These are phyloP conservation scores for Oncorhynchus kisutch DNA, from an alignment of 2,113 vertebrate genomes.

Conservation along the genomic window DNA sequence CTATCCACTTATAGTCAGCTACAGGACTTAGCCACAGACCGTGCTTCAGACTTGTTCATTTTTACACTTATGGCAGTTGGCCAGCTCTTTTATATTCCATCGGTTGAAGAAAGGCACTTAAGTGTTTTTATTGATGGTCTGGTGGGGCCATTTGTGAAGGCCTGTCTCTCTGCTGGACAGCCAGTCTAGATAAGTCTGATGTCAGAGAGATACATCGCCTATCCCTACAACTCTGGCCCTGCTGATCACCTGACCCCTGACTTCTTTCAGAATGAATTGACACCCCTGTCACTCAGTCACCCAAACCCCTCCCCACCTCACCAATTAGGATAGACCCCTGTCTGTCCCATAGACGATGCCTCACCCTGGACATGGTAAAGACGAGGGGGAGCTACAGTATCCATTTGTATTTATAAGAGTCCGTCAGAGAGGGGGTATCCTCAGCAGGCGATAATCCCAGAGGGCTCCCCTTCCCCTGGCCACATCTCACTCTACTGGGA, in stretches of 20 bases:
- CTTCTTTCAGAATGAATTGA: conserved; percentile 62
- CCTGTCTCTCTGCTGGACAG: conserved; percentile 30
- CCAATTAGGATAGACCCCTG: conserved; percentile 68
- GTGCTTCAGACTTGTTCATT: too few relatives aligned
- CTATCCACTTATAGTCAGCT: too few relatives aligned
- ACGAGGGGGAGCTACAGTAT: conserved; percentile 43
- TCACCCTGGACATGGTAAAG: conserved; percentile 50
- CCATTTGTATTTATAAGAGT: conserved; percentile 81
- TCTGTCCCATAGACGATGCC: conserved; percentile 56
- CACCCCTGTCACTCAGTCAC: conserved; percentile 53
- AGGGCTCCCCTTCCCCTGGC: conserved; percentile 25
- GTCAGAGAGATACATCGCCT: conserved; percentile 55
- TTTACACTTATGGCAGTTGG: too few relatives aligned
- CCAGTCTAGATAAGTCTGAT: conserved; percentile 50
- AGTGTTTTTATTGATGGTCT: conserved; percentile 37
- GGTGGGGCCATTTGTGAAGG: neutral
- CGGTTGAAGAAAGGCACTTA: conserved; percentile 3
- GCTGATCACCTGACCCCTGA: conserved; percentile 67
- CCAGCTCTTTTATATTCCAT: neutral
- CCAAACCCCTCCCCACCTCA: conserved; percentile 50
- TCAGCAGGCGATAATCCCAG: conserved; percentile 23
- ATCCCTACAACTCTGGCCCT: conserved; percentile 18
- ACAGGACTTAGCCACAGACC: too few relatives aligned
- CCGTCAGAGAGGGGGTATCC: neutral
- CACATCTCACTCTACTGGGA: conserved; percentile 46